Percentiles rank a stretch among this genome's conserved stretches.
Evolutionary conservation across 2,888 invertebrate genomes (phyloP).

Genomic region (Sceliomorpha sp.): DNA sequence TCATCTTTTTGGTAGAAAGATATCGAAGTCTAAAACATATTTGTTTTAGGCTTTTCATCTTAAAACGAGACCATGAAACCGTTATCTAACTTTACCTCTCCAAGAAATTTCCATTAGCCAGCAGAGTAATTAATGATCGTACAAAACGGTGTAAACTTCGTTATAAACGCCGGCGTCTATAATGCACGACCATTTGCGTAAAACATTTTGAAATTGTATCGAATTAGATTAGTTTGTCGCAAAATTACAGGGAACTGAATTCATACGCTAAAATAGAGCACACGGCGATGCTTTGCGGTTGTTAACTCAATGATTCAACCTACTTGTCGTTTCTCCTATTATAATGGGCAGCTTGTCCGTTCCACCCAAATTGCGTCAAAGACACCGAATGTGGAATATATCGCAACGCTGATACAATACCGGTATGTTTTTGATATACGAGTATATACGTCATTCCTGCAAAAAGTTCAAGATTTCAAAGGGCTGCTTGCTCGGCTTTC

Average conservation of each 20-base stretch:
- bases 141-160: conserved; percentile 19
- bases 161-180: conserved; percentile 17
- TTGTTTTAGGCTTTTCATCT: no score
- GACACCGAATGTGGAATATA: not conserved
- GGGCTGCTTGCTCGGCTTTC: no score
- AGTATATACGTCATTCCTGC: no score
- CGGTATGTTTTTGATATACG: no score
- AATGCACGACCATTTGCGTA: conserved; percentile 32
- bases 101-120: no score
- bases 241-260: conserved; percentile 57
- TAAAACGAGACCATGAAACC: no score
- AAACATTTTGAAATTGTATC: conserved; percentile 38
- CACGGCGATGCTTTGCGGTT: conserved; percentile 53
- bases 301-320: conserved; percentile 63
- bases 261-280: conserved; percentile 27
- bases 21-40: no score
- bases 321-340: conserved; percentile 46
- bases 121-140: no score
- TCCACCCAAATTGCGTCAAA: conserved; percentile 20
- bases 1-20: no score
- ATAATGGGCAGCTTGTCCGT: conserved; percentile 2
- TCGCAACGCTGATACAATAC: no score
- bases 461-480: no score
- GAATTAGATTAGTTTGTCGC: conserved; percentile 50
- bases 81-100: no score